These are phyloP conservation scores for Lucifuga dentata DNA, from an alignment of 2,113 vertebrate genomes.

Conservation along the genomic window DNA sequence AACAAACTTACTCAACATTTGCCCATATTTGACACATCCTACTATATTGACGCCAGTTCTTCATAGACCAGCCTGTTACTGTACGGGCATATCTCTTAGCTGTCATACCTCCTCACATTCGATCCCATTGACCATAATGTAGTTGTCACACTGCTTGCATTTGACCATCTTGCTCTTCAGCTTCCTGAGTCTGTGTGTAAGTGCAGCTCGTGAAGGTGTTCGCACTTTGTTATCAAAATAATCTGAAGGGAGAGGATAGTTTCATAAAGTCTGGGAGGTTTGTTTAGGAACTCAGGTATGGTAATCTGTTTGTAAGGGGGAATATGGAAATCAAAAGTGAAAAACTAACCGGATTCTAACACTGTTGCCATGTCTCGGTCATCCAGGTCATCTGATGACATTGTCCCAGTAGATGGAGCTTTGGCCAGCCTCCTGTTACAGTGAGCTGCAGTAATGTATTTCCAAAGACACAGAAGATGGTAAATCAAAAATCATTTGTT, in stretches of 20 bases:
- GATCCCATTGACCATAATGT: conserved; percentile 88
- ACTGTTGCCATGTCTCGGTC: conserved; percentile 83
- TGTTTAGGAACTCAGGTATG: neutral
- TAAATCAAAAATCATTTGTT: neutral
- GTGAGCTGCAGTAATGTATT: conserved; percentile 64
- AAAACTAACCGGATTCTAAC: conserved; percentile 78
- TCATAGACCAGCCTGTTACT: too few species aligned
- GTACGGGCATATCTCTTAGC: neutral
- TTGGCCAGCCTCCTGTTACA: conserved; percentile 78
- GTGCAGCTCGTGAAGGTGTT: conserved; percentile 83
- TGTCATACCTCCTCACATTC: conserved; percentile 93
- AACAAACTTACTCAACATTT: neutral
- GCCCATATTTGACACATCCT: too few species aligned
- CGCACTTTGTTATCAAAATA: conserved; percentile 79
- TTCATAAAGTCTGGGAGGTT: neutral
- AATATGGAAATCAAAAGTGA: neutral
- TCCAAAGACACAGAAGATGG: conserved; percentile 22
- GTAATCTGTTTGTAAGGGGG: neutral
- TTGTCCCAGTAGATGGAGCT: conserved; percentile 81
- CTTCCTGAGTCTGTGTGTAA: conserved; percentile 88
- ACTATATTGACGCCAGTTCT: too few species aligned
- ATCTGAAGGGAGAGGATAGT: conserved; percentile 68
- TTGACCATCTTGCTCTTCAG: conserved; percentile 89
- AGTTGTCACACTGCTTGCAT: conserved; percentile 93
- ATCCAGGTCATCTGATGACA: conserved; percentile 91